Evolutionary conservation across 2,888 invertebrate species (phyloP).

Genomic region (Drosophila ezoana): DNA sequence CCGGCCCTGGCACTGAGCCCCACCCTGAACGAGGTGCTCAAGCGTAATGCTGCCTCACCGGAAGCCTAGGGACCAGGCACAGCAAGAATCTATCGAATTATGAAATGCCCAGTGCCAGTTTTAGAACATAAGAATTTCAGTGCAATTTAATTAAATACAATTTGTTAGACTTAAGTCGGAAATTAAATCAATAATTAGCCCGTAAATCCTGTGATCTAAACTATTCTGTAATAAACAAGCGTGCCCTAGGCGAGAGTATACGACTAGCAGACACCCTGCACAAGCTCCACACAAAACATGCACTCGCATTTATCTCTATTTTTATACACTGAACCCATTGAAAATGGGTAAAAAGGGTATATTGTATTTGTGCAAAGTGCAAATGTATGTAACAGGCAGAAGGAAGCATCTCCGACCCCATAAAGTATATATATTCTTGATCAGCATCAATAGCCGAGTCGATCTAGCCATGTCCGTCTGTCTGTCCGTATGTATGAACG

Average conservation of each 20-base stretch:
- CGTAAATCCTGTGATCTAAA: conserved; percentile 67
- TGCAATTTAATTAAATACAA: conserved; percentile 64
- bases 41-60: conserved; percentile 82
- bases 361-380: no score
- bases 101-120: conserved; percentile 35
- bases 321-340: no score
- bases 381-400: no score
- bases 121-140: conserved; percentile 45
- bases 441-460: no score
- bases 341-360: no score
- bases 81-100: not conserved
- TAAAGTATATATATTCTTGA: no score
- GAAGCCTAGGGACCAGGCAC: conserved; percentile 70
- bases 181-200: conserved; percentile 42
- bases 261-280: conserved; percentile 2
- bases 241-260: not conserved
- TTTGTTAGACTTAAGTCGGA: conserved; percentile 25
- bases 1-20: conserved; percentile 90
- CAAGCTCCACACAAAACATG: conserved; percentile 1
- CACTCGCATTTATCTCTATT: no score
- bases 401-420: no score
- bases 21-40: conserved; percentile 83
- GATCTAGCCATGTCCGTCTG: no score
- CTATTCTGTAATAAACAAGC: conserved; percentile 57
- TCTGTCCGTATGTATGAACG: no score